A percentile compares a stretch with the other conserved stretches of the same genome.
Evolutionary conservation across 2,113 vertebrate species (phyloP).

Genomic region (Rhinolophus ferrumequinum): DNA sequence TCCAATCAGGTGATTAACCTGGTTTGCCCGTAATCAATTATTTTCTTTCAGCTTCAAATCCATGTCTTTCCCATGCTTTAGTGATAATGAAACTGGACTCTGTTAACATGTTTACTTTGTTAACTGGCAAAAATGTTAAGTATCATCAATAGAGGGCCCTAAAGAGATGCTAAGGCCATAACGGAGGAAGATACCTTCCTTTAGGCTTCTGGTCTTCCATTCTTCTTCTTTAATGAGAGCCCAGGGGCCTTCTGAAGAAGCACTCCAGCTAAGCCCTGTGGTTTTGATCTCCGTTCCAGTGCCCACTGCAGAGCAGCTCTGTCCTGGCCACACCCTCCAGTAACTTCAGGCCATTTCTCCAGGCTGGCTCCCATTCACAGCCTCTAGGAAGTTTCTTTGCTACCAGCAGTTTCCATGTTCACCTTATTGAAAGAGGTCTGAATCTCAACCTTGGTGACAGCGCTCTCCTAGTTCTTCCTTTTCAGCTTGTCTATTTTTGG

Average conservation of each 20-base stretch:
- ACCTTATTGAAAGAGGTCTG: not conserved
- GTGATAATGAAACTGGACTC: not conserved
- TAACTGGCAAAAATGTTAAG: not conserved
- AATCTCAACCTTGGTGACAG: not conserved
- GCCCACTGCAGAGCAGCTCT: not conserved
- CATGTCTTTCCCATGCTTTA: not conserved
- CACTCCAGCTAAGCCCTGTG: not conserved
- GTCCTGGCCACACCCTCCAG: not conserved
- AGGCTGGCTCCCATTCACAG: not conserved
- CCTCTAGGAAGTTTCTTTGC: not conserved
- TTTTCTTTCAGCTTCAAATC: not conserved
- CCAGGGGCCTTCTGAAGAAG: not conserved
- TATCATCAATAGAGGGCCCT: not conserved
- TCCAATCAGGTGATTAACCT: not conserved
- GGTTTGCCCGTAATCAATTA: not conserved
- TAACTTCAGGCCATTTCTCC: not conserved
- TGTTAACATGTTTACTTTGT: not conserved
- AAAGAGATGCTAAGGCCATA: not conserved
- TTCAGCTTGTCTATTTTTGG: not conserved
- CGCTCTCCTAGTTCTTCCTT: not conserved
- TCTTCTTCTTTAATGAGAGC: not conserved
- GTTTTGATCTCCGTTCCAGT: not conserved
- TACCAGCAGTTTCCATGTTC: not conserved
- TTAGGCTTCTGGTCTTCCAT: not conserved
- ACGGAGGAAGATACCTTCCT: not conserved